Conservation (phyloP, 2,113 vertebrate species). For the Cyprinodon brontotheroides region DNA sequence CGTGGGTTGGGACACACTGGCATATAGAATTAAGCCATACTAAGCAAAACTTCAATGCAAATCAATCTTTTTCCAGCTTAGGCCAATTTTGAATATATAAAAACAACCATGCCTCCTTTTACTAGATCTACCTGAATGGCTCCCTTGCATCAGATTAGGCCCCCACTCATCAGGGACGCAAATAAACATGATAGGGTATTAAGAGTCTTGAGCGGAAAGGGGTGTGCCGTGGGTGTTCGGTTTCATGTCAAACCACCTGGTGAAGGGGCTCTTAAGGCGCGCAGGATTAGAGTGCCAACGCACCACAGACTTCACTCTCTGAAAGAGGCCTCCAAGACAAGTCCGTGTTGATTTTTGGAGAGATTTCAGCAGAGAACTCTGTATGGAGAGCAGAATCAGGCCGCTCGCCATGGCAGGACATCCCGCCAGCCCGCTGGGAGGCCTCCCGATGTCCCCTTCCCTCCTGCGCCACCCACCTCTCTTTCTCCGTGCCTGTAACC, state of each 20-base stretch:
- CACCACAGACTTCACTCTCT: constrained; percentile 25
- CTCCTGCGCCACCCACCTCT: constrained; percentile 78
- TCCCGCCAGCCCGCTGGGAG: constrained; percentile 39
- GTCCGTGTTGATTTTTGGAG: background rate
- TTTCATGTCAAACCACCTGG: constrained; percentile 70
- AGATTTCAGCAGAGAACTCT: background rate
- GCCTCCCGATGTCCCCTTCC: constrained; percentile 73
- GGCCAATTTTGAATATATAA: background rate
- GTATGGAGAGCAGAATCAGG: constrained; percentile 78
- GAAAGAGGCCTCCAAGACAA: background rate
- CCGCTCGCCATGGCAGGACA: constrained; percentile 61
- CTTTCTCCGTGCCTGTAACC: constrained; percentile 68
- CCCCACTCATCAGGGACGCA: constrained; percentile 52
- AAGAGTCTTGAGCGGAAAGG: constrained; percentile 58
- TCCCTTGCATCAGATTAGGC: constrained; percentile 61
- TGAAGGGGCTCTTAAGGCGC: constrained; percentile 64
- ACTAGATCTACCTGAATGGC: constrained; percentile 15
- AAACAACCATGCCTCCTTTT: background rate
- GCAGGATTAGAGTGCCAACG: constrained; percentile 16
- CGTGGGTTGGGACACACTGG: constrained; percentile 6
- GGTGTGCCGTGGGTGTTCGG: constrained; percentile 66
- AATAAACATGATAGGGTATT: constrained; percentile 64
- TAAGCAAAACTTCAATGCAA: background rate
- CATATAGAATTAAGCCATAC: background rate
- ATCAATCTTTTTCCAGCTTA: background rate